Evolutionary conservation across 2,797 vertebrate species (phyloP), one percentile per base, ranked within the genome.

Genomic region (Threskiornis aethiopicus): DNA sequence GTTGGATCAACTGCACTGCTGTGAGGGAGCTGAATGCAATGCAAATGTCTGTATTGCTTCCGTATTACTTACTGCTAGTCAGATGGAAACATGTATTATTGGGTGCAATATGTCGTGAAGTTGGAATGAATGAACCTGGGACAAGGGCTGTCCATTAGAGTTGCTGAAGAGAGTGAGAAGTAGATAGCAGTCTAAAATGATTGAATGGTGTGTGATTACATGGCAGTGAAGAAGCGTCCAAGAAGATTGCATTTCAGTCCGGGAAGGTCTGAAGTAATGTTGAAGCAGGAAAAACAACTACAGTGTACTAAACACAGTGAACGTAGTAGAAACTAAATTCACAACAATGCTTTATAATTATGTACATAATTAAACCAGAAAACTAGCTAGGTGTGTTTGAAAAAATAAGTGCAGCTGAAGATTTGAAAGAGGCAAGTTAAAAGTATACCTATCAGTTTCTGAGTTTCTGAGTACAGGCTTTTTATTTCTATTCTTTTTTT

Each of bases 161-260:
- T 1, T 87, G 78, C 54, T 8, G 8, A 80, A 77, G 57, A 87
- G 49, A 70, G 26, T 31, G 81, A 80, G 71, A 75, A 94, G 78
- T 33, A 82, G 55, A 57, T 33, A 89, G 73, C 22, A 87, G 75
- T 87, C 83, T 87, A 26, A 70, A 79, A 58, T 94, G 90, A 92
- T 87, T 90, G 92, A 97, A 91, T 78, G 57, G 73, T 94, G 41
- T 79, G 70, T 93, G 73, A 96, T 95, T 93, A 73, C 33, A 42
- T 18, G 18, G 67, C 76, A 78, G 33, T 22, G 65, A 73, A 84
- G 87, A 84, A 90, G 73, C 80, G 87, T 65, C 69, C 52, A 59
- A 83, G 81, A 61, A 72, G 78, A 92, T 92, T 66, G n/a, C 29
- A 21, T 90, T 95, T 91, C 91, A 67, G 51, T 82, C 22, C 49